Evolutionary conservation across 2,113 vertebrate genomes (phyloP).

Genomic region (Cololabis saira): DNA sequence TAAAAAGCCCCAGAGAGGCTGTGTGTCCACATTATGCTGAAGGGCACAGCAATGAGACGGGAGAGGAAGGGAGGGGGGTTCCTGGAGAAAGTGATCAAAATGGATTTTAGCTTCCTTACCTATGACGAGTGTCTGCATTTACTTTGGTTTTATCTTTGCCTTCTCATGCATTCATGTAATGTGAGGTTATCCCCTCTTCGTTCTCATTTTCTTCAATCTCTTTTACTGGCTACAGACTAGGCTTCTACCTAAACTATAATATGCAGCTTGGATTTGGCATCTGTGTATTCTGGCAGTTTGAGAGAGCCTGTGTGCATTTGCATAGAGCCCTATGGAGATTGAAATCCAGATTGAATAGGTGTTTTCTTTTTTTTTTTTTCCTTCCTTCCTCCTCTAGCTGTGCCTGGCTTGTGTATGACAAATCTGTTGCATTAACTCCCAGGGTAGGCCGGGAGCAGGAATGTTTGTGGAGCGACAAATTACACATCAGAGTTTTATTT

Average conservation of each 20-base stretch:
- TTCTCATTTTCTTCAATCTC: slow-evolving; percentile 37
- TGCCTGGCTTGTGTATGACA: slow-evolving; percentile 75
- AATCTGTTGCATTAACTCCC: slow-evolving; percentile 80
- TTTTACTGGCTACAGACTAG: slow-evolving; percentile 35
- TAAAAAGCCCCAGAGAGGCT: slow-evolving; percentile 73
- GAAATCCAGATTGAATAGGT: slow-evolving; percentile 77
- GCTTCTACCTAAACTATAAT: slow-evolving; percentile 35
- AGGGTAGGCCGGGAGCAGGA: slow-evolving; percentile 72
- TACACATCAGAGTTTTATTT: slow-evolving; percentile 78
- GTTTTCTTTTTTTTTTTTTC: slow-evolving; percentile 46
- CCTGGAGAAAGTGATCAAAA: slow-evolving; percentile 61
- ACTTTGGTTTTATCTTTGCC: slow-evolving; percentile 35
- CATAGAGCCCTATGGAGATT: slow-evolving; percentile 73
- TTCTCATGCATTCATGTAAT: slow-evolving; percentile 45
- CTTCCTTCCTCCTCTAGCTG: slow-evolving; percentile 49
- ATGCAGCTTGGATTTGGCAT: slow-evolving; percentile 38
- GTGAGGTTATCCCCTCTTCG: slow-evolving; percentile 28
- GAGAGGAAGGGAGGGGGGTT: slow-evolving; percentile 35
- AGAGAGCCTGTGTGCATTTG: slow-evolving; percentile 61
- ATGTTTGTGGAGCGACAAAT: slow-evolving; percentile 80
- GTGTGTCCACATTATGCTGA: slow-evolving; percentile 69
- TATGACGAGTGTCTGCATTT: slow-evolving; percentile 49
- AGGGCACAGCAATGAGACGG: slow-evolving; percentile 69
- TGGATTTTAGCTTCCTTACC: slow-evolving; percentile 53
- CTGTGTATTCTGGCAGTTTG: slow-evolving; percentile 47